Conservation (phyloP, 2,797 vertebrate species). For the Danionella dracula region DNA sequence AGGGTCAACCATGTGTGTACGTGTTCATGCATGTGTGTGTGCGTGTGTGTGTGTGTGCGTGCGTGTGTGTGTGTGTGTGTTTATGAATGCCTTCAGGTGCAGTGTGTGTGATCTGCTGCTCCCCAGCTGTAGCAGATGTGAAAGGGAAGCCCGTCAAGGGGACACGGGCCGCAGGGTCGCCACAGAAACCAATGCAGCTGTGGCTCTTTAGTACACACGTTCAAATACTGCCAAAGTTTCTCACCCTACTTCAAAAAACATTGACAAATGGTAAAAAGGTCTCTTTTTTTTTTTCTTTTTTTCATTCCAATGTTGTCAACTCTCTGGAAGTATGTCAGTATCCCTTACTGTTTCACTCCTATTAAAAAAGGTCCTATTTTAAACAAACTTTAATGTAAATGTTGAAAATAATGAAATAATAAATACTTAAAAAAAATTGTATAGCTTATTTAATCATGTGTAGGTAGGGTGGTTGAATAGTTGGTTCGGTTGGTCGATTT, state of each 20-base stretch:
- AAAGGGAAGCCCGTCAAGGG: conserved; percentile 58
- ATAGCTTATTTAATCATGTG: too few species aligned
- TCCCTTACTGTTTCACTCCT: too few species aligned
- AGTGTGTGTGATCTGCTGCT: conserved; percentile 55
- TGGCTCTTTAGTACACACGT: conserved; percentile 33
- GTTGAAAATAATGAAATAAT: too few species aligned
- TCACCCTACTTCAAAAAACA: conserved; percentile 17
- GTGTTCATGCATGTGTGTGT: conserved; percentile 28
- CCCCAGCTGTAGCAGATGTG: conserved; percentile 68
- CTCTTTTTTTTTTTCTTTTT: too few species aligned
- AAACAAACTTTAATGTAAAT: too few species aligned
- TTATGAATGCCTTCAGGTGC: conserved; percentile 64
- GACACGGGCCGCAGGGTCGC: conserved; percentile 46
- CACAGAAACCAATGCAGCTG: conserved; percentile 46
- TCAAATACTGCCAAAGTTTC: conserved; percentile 11
- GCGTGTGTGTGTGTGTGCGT: not conserved
- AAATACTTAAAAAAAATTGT: too few species aligned
- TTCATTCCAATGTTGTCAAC: too few species aligned
- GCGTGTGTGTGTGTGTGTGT: conserved; percentile 42
- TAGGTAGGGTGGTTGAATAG: too few species aligned
- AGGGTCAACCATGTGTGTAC: conserved; percentile 33
- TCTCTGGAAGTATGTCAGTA: too few species aligned
- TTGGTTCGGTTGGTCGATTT: too few species aligned
- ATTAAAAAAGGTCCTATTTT: too few species aligned
- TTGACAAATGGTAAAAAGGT: too few species aligned